Evolutionary conservation across 2,113 vertebrate genomes (phyloP).

Genomic region (Odocoileus hemionus): DNA sequence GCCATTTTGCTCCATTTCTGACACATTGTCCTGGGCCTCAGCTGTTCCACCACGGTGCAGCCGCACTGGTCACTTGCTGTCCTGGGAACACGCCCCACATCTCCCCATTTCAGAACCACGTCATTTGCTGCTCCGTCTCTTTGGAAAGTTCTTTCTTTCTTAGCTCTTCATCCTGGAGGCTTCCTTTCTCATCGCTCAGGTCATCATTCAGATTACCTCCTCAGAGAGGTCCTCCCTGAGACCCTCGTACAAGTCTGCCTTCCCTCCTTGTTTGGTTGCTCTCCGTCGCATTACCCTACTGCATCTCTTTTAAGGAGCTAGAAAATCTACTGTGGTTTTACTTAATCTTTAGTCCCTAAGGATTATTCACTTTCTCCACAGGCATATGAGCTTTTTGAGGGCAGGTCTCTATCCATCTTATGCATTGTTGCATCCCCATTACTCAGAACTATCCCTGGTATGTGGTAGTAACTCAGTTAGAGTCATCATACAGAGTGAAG

Average conservation of each 20-base stretch:
- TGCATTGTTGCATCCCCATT: neutral
- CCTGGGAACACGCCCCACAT: neutral
- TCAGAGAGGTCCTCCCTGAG: neutral
- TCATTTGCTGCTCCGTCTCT: neutral
- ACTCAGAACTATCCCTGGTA: neutral
- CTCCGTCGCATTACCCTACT: neutral
- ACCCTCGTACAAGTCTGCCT: neutral
- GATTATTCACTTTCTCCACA: neutral
- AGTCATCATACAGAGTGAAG: neutral
- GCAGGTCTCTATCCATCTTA: neutral
- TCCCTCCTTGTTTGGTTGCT: neutral
- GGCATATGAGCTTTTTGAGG: neutral
- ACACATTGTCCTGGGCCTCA: neutral
- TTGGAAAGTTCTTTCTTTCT: neutral
- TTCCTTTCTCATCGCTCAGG: neutral
- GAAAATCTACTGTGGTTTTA: neutral
- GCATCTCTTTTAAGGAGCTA: neutral
- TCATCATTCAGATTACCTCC: neutral
- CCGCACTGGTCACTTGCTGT: neutral
- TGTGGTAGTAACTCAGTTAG: neutral
- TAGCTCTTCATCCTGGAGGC: neutral
- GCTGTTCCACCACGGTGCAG: fast-evolving
- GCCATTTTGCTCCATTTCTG: neutral
- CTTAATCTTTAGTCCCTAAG: neutral
- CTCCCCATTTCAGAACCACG: neutral